Base-by-base conservation (phyloP, 2,113 vertebrate species). In the Sander lucioperca region DNA sequence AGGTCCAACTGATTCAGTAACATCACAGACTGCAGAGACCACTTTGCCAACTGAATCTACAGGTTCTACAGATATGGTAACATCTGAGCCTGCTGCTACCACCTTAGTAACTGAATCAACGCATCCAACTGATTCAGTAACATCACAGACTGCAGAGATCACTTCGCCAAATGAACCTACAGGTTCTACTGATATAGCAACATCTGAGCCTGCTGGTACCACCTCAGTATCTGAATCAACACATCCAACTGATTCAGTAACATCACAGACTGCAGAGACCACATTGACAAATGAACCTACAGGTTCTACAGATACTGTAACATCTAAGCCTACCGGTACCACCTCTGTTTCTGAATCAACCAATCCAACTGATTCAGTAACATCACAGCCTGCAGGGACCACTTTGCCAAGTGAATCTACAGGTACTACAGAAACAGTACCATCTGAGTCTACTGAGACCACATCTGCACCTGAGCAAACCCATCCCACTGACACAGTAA, bases 71-170 rank as follows among this genome's bases (percentile, higher is more conserved):
- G 48, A 16, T 0, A 23, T 15, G 18, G 7, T 4, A 0, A 43
- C 59, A 62, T 5, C 27, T 61, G 58, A 61, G 1, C 13, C 23
- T 7, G 12, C 6, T 0, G 56, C 2, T 10, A 27, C 13, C 2
- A 64, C 62, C 7, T 45, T 21, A 19, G 3, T 33, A 54, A 1
- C 18, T 14, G 27, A 63, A 13, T n/a, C 10, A 59, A 39, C 61
- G 1, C 0, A 0, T 11, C 13, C 62, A 7, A 30, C 45, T 30
- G 48, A 16, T 0, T 18, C n/a, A 18, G 7, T 4, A 0, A 43
- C 61, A 1, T n/a, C 75, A 18, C 11, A n/a, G 18, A 12, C 50
- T n/a, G 19, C 11, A 9, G 64, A 19, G 0, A 10, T 8, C 58
- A 61, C 7, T 0, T 33, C 1, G 5, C 4, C 2, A 43, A 3